Percentiles rank a stretch among this genome's conserved stretches.
Conservation (phyloP, 2,113 vertebrate genomes). For the Pangasianodon hypophthalmus region DNA sequence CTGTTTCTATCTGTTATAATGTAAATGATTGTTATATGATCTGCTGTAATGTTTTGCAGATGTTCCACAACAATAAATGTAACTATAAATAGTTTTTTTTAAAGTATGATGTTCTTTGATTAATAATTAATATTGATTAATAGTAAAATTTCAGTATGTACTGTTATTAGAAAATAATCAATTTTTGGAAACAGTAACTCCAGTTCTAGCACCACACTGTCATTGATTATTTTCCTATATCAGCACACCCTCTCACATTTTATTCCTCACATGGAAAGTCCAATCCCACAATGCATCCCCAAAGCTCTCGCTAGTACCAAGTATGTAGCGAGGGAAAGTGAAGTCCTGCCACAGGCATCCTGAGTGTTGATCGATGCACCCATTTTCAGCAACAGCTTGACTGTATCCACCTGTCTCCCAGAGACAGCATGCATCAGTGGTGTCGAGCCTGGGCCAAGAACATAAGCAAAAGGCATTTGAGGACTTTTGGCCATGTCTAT, state of each 20-base stretch:
- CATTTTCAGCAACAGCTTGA: conserved; percentile 89
- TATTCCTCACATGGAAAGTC: not conserved
- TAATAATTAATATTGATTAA: no score
- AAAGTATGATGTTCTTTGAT: not conserved
- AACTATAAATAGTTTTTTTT: not conserved
- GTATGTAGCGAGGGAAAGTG: conserved; percentile 85
- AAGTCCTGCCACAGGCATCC: conserved; percentile 83
- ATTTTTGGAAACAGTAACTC: not conserved
- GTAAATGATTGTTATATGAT: not conserved
- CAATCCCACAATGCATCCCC: conserved; percentile 5
- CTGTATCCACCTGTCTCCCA: conserved; percentile 86
- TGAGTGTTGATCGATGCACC: conserved; percentile 88
- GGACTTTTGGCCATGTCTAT: not conserved
- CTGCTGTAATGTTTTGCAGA: not conserved
- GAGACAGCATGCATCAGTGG: conserved; percentile 87
- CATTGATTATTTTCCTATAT: not conserved
- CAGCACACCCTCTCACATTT: not conserved
- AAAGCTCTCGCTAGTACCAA: conserved; percentile 71
- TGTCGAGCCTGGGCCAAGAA: conserved; percentile 57
- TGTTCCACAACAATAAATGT: not conserved
- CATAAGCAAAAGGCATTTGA: conserved; percentile 5
- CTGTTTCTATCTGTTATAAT: not conserved
- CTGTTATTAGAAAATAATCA: not conserved
- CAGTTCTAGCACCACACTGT: not conserved
- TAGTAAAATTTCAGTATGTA: not conserved